Evolutionary conservation across 2,113 vertebrate genomes (phyloP), one percentile per base, ranked within the genome.

Genomic region (Alosa alosa): DNA sequence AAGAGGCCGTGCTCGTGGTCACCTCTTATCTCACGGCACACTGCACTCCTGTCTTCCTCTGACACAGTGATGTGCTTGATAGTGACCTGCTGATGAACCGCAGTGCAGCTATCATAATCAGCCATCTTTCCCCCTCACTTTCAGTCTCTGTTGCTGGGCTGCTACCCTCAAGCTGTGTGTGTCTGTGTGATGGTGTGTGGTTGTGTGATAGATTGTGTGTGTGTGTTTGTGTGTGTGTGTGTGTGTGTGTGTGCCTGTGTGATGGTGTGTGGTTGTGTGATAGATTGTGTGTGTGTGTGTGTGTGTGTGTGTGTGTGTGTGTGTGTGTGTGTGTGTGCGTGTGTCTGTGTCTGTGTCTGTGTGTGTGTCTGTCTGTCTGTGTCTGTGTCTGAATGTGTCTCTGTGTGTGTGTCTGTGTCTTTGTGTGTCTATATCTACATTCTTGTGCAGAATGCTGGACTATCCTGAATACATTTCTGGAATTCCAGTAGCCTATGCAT

Each of bases 111-210:
- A 72, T 72, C 64, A 72, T 31, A 72, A 11, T 31, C n/a, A 25
- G 25, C 9, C 64, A 72, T 72, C 64, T 18, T 17, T 55, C 52
- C 17, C 52, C 17, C 52, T 31, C 31, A 1, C 31, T 31, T 31
- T 55, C 52, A 55, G 52, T 55, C 52, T 36, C 10, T 36, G 25
- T 1, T 31, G 1, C 64, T 72, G 64, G 1, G 64, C 84, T 94
- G 98, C 85, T 97, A 99, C 0, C 97, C 97, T 84, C 97, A 98
- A 94, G 96, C 97, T 85, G n/a, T 72, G n/a, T 31, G 64, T 72
- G 25, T 72, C 41, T 44, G 41, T 44, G 41, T 44, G 41, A 44
- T 44, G 31, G 22, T 36, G 64, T 36, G 10, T 72, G 64, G 36
- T 4, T 31, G 64, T 31, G n/a, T 72, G 64, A 31, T 31, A 31